A percentile compares a stretch with the other conserved stretches of the same genome.
These are phyloP conservation scores for Drosophila subquinaria DNA, from an alignment of 2,888 invertebrate genomes.

Conservation along the genomic window DNA sequence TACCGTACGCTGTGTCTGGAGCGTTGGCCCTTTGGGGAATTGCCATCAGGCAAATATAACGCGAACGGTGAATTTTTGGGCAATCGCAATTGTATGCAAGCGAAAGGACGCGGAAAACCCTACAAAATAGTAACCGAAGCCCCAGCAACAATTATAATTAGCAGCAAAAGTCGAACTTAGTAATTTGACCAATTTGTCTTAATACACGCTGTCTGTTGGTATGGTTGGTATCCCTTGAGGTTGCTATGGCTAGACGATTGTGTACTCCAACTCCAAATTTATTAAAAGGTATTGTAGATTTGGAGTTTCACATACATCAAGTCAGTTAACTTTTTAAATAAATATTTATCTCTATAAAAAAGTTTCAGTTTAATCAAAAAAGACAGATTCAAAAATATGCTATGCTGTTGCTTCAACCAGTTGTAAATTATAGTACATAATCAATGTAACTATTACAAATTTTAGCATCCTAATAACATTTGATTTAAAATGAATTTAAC, in stretches of 20 bases:
- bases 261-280: neutral
- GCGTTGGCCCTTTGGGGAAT: slow-evolving; percentile 30
- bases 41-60: slow-evolving; percentile 40
- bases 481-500: neutral
- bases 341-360: neutral
- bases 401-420: neutral
- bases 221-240: slow-evolving; percentile 12
- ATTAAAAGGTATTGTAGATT: neutral
- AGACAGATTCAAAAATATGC: neutral
- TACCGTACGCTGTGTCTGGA: neutral
- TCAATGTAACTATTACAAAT: neutral
- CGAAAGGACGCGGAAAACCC: neutral
- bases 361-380: neutral
- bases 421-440: neutral
- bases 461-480: neutral
- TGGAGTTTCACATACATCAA: neutral
- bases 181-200: slow-evolving; percentile 48
- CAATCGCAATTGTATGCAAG: neutral
- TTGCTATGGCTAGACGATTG: slow-evolving; percentile 19
- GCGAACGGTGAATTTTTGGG: neutral
- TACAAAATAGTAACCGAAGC: slow-evolving; percentile 34
- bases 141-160: slow-evolving; percentile 63
- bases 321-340: neutral
- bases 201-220: slow-evolving; percentile 7
- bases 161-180: slow-evolving; percentile 24